Evolutionary conservation across 2,888 invertebrate genomes (phyloP), one percentile per base, ranked within the genome.

Genomic region (Erebia aethiops): DNA sequence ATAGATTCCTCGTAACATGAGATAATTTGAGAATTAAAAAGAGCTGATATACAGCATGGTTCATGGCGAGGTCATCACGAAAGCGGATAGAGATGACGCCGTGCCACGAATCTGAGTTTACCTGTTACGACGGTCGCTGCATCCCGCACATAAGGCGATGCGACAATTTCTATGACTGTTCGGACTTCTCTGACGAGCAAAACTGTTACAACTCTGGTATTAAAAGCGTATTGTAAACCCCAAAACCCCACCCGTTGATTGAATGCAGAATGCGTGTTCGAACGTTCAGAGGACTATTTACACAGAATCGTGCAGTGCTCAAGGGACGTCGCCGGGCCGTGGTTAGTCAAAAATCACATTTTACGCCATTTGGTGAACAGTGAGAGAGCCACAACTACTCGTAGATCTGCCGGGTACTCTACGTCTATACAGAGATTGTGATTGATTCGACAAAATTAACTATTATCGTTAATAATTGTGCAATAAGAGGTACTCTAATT

Each of bases 81-180:
- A 86, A 88, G n/a, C 84, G 89, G 58, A 80, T 80, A 54, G 78
- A 82, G 73, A 78, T 75, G 56, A 78, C 81, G 21, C 81, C 87
- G 79, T 97, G 97, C 90, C 91, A 88, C 81, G 91, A 94, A 72
- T 94, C 94, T 76, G 94, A 97, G 89, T 97, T 96, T 92, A 94
- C 94, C 79, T 97, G 97, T 91, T 96, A 96, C 94, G 95, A 95
- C 85, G 93, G 94, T 77, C 94, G 94, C 86, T 98, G 98, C 94
- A 96, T 98, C 87, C 96, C 96, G 77, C 94, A 95, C 87, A 91
- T 94, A 78, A 95, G 96, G 83, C 96, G 96, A 87, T 98, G 98
- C 94, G 97, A 98, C 95, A 97, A 97, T 94, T 95, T 95, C 94
- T 97, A 97, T 95, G 97, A 97, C 95, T 97, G 97, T 95, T 95